Evolutionary conservation across 2,797 vertebrate genomes (phyloP).

Genomic region (Avahi laniger): DNA sequence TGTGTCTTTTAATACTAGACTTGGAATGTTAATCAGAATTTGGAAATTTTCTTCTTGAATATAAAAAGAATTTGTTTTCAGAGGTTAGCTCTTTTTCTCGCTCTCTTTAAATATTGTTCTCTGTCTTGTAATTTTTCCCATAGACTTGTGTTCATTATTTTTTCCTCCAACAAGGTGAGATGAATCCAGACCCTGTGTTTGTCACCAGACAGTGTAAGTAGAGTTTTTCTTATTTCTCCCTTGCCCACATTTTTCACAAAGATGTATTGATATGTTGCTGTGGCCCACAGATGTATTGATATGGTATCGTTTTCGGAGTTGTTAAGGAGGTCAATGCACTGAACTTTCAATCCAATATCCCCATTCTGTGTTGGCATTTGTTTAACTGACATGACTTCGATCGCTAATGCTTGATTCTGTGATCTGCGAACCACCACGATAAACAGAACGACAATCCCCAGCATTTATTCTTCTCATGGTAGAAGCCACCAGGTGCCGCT

Average conservation of each 20-base stretch:
- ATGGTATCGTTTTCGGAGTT: not conserved
- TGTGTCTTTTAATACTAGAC: not conserved
- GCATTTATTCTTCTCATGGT: not conserved
- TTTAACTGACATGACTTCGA: not conserved
- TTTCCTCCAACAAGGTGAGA: slow-evolving; percentile 1
- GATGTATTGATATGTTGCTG: not conserved
- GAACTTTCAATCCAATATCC: not conserved
- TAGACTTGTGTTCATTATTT: not conserved
- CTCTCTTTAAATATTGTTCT: not conserved
- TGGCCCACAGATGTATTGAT: not conserved
- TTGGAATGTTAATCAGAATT: slow-evolving; percentile 8
- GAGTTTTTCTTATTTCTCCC: not conserved
- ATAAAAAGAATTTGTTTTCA: not conserved
- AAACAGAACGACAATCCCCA: not conserved
- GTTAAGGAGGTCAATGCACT: not conserved
- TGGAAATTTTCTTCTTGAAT: slow-evolving; percentile 3
- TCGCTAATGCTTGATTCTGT: not conserved
- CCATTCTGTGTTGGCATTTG: not conserved
- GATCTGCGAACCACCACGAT: not conserved
- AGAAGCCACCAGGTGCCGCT: not conserved
- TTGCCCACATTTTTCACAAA: not conserved
- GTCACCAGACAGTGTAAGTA: not conserved
- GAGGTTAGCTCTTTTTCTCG: not conserved
- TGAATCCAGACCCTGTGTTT: not conserved
- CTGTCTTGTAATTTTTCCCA: not conserved